These are phyloP conservation scores for Strix uralensis DNA, from an alignment of 2,113 vertebrate genomes.

Conservation along the genomic window DNA sequence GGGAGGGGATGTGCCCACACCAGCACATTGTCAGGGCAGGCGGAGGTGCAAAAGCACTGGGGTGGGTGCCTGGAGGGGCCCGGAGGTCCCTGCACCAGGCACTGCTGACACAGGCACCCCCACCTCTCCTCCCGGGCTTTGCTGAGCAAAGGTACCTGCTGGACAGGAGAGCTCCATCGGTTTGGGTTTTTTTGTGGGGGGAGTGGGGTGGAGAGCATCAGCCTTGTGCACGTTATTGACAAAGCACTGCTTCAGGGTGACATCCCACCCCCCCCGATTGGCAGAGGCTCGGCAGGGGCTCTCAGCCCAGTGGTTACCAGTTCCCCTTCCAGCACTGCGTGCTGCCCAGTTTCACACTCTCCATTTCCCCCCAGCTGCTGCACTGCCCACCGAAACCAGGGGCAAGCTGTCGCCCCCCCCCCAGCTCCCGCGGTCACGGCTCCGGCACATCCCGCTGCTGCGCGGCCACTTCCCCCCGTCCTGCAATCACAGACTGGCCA, in stretches of 20 bases:
- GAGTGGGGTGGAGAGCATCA: background rate
- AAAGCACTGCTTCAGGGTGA: background rate
- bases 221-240: background rate
- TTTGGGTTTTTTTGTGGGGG: too few relatives aligned
- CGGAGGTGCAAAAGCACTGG: background rate
- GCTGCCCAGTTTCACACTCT: background rate
- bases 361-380: background rate
- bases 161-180: background rate
- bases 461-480: background rate
- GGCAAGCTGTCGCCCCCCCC: background rate
- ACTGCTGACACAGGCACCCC: background rate
- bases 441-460: background rate
- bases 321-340: accelerated
- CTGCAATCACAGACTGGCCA: accelerated
- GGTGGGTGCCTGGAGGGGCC: background rate
- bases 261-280: accelerated
- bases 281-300: background rate
- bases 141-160: background rate
- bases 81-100: background rate
- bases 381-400: background rate
- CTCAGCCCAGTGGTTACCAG: background rate
- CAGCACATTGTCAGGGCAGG: background rate
- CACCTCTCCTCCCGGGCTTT: accelerated
- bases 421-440: accelerated
- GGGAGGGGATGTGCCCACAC: background rate